Evolutionary conservation across 1,140 invertebrate species (phyloP).

Genomic region (Lucilia cuprina): DNA sequence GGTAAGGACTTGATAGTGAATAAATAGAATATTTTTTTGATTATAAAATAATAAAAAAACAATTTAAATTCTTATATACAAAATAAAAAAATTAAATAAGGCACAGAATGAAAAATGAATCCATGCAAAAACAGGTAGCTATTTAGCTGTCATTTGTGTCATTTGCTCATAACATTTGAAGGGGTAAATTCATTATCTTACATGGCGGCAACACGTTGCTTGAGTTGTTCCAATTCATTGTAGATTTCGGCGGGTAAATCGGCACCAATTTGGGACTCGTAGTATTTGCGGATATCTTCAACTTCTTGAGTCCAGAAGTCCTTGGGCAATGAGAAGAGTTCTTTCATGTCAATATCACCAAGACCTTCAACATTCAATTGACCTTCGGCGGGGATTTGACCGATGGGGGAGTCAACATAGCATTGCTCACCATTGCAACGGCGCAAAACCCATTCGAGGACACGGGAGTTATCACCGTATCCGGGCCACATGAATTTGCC

Average conservation of each 20-base stretch:
- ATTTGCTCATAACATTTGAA: neutral
- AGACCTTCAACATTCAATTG: conserved; percentile 78
- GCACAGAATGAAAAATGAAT: neutral
- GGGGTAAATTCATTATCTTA: neutral
- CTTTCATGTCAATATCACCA: conserved; percentile 74
- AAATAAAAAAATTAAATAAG: neutral
- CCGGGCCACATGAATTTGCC: conserved; percentile 97
- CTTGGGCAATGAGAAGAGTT: conserved; percentile 86
- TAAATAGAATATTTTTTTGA: neutral
- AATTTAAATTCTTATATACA: neutral
- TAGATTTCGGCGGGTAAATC: conserved; percentile 84
- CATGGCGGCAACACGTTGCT: conserved; percentile 67
- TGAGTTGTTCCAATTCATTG: conserved; percentile 77
- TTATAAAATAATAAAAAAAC: neutral
- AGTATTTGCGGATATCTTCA: conserved; percentile 84
- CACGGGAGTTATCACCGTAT: conserved; percentile 94
- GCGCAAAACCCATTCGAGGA: conserved; percentile 92
- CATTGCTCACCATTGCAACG: conserved; percentile 80
- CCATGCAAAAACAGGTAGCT: neutral
- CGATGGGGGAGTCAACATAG: conserved; percentile 76
- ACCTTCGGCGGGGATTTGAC: conserved; percentile 72
- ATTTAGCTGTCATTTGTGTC: neutral
- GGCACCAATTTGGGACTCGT: conserved; percentile 86
- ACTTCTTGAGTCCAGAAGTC: conserved; percentile 94
- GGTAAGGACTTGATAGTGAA: neutral